Conservation (phyloP, 2,888 invertebrate genomes). For the Andrena hattorfiana region DNA sequence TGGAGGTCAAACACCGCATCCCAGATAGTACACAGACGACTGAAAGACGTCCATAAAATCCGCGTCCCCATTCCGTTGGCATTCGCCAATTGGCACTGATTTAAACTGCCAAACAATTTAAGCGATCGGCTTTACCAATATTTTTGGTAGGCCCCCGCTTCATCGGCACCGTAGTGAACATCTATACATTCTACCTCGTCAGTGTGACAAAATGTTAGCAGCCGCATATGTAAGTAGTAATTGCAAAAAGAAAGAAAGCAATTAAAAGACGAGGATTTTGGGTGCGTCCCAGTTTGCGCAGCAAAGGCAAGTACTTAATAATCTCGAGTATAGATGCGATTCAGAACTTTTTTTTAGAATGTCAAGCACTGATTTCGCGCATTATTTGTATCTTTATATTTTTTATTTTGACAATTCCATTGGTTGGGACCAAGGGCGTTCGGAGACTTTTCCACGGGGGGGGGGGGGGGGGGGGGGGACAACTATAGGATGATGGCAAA, state of each 20-base stretch:
- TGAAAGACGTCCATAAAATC: not conserved
- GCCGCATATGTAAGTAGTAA: slow-evolving; percentile 1
- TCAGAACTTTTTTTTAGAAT: slow-evolving; percentile 2
- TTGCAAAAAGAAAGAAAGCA: not conserved
- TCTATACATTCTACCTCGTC: not conserved
- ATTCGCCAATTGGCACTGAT: not conserved
- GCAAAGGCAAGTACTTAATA: not conserved
- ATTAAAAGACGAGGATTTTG: not conserved
- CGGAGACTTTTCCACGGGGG: too few relatives aligned
- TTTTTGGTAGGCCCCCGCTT: too few relatives aligned
- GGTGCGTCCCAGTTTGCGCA: not conserved
- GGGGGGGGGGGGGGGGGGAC: too few relatives aligned
- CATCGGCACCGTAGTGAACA: not conserved
- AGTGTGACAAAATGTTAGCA: not conserved
- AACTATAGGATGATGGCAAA: too few relatives aligned
- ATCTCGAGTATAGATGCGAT: slow-evolving; percentile 14
- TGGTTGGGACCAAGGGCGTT: too few relatives aligned
- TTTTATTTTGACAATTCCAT: too few relatives aligned
- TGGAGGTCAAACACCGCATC: not conserved
- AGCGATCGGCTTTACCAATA: not conserved
- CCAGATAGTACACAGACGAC: too few relatives aligned
- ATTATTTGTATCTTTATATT: not conserved
- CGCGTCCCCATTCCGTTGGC: not conserved
- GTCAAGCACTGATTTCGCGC: slow-evolving; percentile 10
- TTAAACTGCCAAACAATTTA: not conserved